Evolutionary conservation across 2,888 invertebrate genomes (phyloP).

Genomic region (Leistus spinibarbis): DNA sequence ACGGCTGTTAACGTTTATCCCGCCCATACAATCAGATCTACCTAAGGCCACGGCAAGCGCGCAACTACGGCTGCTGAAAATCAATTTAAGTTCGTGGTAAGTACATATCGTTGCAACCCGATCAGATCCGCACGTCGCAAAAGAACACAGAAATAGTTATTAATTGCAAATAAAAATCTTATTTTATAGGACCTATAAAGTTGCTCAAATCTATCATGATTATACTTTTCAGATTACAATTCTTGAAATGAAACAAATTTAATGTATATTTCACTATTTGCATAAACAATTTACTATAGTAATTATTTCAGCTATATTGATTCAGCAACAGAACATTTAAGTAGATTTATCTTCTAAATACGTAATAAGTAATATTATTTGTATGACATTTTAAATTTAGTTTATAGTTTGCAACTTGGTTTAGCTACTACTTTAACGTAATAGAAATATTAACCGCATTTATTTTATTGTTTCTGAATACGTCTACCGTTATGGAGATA

Average conservation of each 20-base stretch:
- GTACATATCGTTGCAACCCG: not conserved
- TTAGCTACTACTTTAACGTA: no score
- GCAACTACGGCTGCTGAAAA: not conserved
- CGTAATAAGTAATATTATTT: no score
- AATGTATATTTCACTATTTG: no score
- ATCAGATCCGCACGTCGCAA: not conserved
- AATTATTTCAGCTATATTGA: no score
- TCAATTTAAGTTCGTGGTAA: not conserved
- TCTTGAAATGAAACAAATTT: not conserved
- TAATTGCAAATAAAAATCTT: not conserved
- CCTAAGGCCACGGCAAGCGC: not conserved
- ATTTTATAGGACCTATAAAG: not conserved
- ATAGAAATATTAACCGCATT: no score
- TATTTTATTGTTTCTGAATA: no score
- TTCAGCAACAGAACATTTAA: no score
- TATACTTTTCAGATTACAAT: not conserved
- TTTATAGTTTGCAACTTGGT: no score
- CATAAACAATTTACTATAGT: no score
- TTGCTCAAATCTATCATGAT: not conserved
- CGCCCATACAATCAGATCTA: not conserved
- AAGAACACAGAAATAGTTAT: not conserved
- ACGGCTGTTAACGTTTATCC: not conserved
- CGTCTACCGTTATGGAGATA: no score
- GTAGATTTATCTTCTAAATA: no score
- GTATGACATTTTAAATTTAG: no score